Base-by-base conservation (phyloP, 2,113 vertebrate genomes). In the Dicerorhinus sumatrensis region DNA sequence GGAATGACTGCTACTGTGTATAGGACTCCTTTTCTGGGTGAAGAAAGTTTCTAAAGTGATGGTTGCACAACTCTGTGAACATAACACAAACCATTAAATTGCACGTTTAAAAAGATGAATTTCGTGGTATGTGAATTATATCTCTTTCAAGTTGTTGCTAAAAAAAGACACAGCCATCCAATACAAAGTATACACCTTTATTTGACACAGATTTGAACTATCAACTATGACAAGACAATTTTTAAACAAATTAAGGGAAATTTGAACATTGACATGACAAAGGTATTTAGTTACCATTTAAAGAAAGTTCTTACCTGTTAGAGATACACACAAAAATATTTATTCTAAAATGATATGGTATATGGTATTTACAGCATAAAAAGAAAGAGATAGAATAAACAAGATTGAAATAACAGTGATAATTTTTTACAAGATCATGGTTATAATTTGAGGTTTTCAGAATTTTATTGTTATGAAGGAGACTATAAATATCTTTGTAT, bases 301-400 rank as follows among this genome's bases (percentile, higher is more conserved):
- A 60, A 79, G 42, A 63, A 62, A 39, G 23, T 48, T 83, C 17
- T 90, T 89, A 48, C 65, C 25, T 73, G 20, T 46, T 86, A 75
- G 48, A 89, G 60, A 75, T 73, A 89, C n/a, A 82, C 23, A 31
- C 11, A 70, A 63, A 88, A 58, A 65, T 58, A 83, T 56, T 65
- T 94, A 42, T 95, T 33, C 33, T 70, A 91, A 95, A 77, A 85
- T 84, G 60, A 48, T 62, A 79, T 39, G 51, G 51, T 85, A n/a
- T 33, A 39, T 46, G 25, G 14, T 23, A 79, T 85, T 81, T 77
- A 77, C 23, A 72, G 33, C 86, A 76, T 29, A 67, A 83, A 46
- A 82, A 75, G 69, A 75, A 93, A 62, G 54, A 25, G 25, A n/a
- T 16, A 87, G 31, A 79, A 70, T 80, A 75, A 69, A 36, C 36